Evolutionary conservation across 2,797 vertebrate genomes (phyloP), one percentile per base, ranked within the genome.

Genomic region (Coracias cyanogaster): DNA sequence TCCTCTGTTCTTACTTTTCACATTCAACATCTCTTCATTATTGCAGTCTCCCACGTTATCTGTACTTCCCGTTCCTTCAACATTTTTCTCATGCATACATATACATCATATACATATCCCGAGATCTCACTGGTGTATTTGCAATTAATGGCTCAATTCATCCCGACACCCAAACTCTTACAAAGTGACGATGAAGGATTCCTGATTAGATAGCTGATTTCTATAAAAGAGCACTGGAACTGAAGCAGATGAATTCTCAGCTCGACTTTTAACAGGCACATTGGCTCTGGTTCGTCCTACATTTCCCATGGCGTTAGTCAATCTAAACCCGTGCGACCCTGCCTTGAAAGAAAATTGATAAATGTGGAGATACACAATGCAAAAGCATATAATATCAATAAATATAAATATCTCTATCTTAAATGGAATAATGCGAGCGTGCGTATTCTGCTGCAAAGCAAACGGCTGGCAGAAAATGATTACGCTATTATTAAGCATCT

Each of bases 141-240:
- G 67, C 87, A 92, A 76, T 94, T 94, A 93, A 92, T 55, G 64
- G 43, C 65, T 93, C 82, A 28, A 35, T 95, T 95, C 85, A 84
- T 92, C 90, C 85, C 89, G 94, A 82, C 90, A 88, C 60, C 54
- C 93, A 80, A 93, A 66, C 70, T 80, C 89, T 91, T 65, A 83
- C 76, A 58, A 86, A 94, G 67, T 76, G 86, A 31, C 16, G 22
- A 89, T 69, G 94, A 90, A 90, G 28, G 70, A 86, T 35, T 81
- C 72, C 77, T 91, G 93, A 60, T 91, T 33, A 62, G 83, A 78
- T 48, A 43, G 41, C 73, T 67, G 71, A 86, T 93, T 90, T 91
- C 84, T 64, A 89, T 94, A 76, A 86, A 92, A 83, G 48, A 95
- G n/a, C 58, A 19, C 84, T 91, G 92, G 69, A 89, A 94, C 33